Evolutionary conservation across 2,888 invertebrate species (phyloP).

Genomic region (Eupithecia vulgata): DNA sequence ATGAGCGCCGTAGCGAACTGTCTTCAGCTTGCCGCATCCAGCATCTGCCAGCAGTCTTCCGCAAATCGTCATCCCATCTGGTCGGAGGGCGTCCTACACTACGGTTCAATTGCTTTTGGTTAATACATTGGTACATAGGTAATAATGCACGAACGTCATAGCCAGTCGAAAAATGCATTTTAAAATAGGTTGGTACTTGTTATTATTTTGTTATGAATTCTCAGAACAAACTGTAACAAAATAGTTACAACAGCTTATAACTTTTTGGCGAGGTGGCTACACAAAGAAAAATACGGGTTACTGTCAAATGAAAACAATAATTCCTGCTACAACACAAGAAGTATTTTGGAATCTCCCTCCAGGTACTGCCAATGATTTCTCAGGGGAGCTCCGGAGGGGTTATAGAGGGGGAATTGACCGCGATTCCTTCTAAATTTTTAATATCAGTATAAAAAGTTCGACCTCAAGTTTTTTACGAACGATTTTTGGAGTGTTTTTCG

Average conservation of each 20-base stretch:
- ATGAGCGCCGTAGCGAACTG: too few species aligned
- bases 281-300: neutral
- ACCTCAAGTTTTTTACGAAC: slow-evolving; percentile 32
- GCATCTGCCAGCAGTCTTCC: too few species aligned
- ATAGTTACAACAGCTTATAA: too few species aligned
- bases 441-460: slow-evolving; percentile 55
- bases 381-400: slow-evolving; percentile 44
- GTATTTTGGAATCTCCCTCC: slow-evolving; percentile 48
- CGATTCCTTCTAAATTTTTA: slow-evolving; percentile 61
- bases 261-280: neutral
- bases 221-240: neutral
- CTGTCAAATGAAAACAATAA: slow-evolving; percentile 25
- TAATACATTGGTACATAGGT: too few species aligned
- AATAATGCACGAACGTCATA: too few species aligned
- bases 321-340: slow-evolving; percentile 25
- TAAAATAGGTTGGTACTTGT: too few species aligned
- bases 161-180: too few species aligned
- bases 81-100: too few species aligned
- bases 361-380: slow-evolving; percentile 56
- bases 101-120: too few species aligned
- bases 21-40: too few species aligned
- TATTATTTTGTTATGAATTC: neutral
- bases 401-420: slow-evolving; percentile 47
- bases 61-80: too few species aligned
- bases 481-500: slow-evolving; percentile 9